Conservation (phyloP, 2,113 vertebrate species). For the Asarcornis scutulata region DNA sequence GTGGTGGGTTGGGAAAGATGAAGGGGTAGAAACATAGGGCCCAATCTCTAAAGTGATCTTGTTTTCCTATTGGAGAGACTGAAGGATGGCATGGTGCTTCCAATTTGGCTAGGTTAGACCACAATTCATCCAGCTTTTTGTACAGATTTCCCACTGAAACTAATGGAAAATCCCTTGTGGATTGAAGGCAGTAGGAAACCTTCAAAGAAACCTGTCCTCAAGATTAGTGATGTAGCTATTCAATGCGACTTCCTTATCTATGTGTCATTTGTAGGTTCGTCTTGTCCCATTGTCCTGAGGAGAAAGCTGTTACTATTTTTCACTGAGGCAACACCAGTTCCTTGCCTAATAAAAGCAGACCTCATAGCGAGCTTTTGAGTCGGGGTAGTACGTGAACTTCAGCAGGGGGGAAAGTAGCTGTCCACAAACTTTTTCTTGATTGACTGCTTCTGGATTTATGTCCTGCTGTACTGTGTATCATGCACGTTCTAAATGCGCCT, state of each 20-base stretch:
- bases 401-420: background rate
- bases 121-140: background rate
- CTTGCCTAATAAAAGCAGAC: background rate
- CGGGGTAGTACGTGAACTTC: background rate
- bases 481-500: background rate
- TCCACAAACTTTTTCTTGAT: background rate
- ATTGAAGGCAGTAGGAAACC: background rate
- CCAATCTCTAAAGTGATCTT: background rate
- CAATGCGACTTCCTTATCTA: rapidly evolving
- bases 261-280: background rate
- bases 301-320: background rate
- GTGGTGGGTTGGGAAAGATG: background rate
- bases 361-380: background rate
- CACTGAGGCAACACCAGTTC: background rate
- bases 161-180: background rate
- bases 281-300: background rate
- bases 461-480: rapidly evolving
- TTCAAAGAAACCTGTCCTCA: background rate
- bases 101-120: background rate
- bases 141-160: background rate
- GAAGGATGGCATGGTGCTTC: background rate
- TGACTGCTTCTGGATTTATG: background rate
- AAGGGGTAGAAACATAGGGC: background rate
- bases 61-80: background rate
- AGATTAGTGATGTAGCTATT: background rate